Base-by-base conservation (phyloP, 23 tunicate genomes). In the Diplosoma virens region DNA sequence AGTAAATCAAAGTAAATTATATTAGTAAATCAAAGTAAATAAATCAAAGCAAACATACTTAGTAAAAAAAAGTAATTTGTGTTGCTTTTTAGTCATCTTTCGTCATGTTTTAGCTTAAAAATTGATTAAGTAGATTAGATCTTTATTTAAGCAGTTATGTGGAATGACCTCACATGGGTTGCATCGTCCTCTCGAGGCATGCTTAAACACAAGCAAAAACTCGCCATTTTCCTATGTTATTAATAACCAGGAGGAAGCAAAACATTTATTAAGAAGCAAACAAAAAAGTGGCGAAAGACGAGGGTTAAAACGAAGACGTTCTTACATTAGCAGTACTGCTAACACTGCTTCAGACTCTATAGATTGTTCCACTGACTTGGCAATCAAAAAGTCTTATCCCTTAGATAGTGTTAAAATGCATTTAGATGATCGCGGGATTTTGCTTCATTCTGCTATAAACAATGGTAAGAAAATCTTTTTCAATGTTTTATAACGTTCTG, bases 141-240 rank as follows among this genome's bases (percentile, higher is more conserved):
- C 9, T 47, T 21, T 6, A 18, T 35, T 46, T 11, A 45, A 45
- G 63, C 45, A 79, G 83, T 33, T 65, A 66, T 79, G 83, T 65
- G 83, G 83, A 65, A 79, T 79, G 83, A 54, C 83, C 73, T 79
- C 83, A 58, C n/a, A 28, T 29, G 28, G 71, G 35, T 9, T 9
- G 16, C 75, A 37, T 17, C 53, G 11, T 16, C 25, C 9, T 2
- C 7, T 34, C 53, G 53, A 77, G 74, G 31, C 46, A 65, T 45
- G 30, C 3, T 29, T 61, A 5, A n/a, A 26, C 14, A 14, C 14
- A 41, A 41, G 14, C 50, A 14, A 41, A 41, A 41, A 41, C 50
- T 41, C 14, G 14, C 14, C 11, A 11, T 5, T 6, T 29, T 5
- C 75, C 35, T 11, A 68, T 68, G 53, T 30, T 34, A 68, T 68